A percentile compares a stretch with the other conserved stretches of the same genome.
Evolutionary conservation across 2,113 vertebrate species (phyloP).

Genomic region (Morone chrysops): DNA sequence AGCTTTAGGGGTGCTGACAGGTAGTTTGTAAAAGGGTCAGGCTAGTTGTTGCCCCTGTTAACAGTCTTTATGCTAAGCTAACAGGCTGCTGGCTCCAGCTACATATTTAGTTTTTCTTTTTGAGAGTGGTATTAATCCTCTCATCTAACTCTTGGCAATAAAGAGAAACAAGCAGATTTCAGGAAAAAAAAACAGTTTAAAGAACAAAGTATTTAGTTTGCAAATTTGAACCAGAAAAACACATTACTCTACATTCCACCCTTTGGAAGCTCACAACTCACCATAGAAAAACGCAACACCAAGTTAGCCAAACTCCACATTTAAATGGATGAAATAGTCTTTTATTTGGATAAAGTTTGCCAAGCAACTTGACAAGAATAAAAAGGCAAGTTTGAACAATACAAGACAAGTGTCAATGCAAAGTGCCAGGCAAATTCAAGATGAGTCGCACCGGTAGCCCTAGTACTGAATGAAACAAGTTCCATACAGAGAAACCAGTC

Average conservation of each 20-base stretch:
- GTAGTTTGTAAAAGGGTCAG: not conserved
- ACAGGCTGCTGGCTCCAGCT: not conserved
- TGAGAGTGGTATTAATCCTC: not conserved
- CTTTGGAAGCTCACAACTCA: no score
- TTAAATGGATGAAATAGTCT: slow-evolving; percentile 59
- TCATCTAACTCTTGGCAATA: not conserved
- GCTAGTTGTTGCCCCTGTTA: not conserved
- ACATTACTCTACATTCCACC: not conserved
- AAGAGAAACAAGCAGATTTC: not conserved
- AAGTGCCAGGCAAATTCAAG: slow-evolving; percentile 60
- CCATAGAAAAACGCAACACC: not conserved
- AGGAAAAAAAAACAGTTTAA: not conserved
- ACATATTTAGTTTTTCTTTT: not conserved
- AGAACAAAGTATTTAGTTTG: not conserved
- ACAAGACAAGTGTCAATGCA: slow-evolving; percentile 72
- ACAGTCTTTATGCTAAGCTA: not conserved
- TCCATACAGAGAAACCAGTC: slow-evolving; percentile 56
- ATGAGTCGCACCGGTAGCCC: slow-evolving; percentile 36
- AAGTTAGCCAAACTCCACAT: slow-evolving; percentile 18
- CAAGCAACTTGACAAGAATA: slow-evolving; percentile 73
- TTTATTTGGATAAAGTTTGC: slow-evolving; percentile 76
- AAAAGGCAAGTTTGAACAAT: slow-evolving; percentile 76
- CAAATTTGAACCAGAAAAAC: not conserved
- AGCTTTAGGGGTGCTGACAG: not conserved
- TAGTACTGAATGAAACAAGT: slow-evolving; percentile 55